Evolutionary conservation across 2,113 vertebrate genomes (phyloP), one percentile per base, ranked within the genome.

Genomic region (Neoarius graeffei): DNA sequence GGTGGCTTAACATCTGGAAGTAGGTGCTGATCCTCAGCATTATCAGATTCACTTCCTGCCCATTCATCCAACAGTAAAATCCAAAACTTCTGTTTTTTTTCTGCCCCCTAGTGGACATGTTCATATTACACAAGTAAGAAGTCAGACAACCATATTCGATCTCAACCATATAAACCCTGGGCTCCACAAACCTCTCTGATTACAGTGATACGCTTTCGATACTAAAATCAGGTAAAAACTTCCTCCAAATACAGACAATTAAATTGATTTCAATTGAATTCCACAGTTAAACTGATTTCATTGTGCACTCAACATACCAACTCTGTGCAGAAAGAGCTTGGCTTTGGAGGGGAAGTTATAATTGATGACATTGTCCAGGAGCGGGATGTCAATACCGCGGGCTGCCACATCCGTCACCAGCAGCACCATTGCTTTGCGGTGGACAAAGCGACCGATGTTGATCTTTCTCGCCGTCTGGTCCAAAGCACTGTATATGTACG

Each of bases 391-490:
- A 2, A 99, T 96, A 71, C 98, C 98, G 0, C 98, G 97, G 88
- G 98, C 98, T 0, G 98, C 98, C 82, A 99, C 96, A 1, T 99
- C 98, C 0, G 98, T 99, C 86, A 99, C 98, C 19, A 99, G 84
- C 74, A 99, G 96, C 88, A 97, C 95, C 0, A 97, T 96, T 85
- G 96, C 98, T 93, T 98, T 98, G 82, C 97, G 94, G 13, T 97
- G 97, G 4, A 95, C 92, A 60, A 99, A 99, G 81, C 95, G 97
- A 62, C 97, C 98, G 0, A 99, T 96, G 95, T 99, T 99, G 95
- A 99, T 99, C 94, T 99, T 99, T 80, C 98, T 97, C 83, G 98
- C 98, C 0, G 98, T 98, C 94, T 97, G 98, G 93, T 99, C 98
- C 86, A 99, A 95, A 20, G 98, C 95, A 7, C 98, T 99, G 95